These are phyloP conservation scores for Esox masquinongy DNA, from an alignment of 2,797 vertebrate genomes.

Conservation along the genomic window DNA sequence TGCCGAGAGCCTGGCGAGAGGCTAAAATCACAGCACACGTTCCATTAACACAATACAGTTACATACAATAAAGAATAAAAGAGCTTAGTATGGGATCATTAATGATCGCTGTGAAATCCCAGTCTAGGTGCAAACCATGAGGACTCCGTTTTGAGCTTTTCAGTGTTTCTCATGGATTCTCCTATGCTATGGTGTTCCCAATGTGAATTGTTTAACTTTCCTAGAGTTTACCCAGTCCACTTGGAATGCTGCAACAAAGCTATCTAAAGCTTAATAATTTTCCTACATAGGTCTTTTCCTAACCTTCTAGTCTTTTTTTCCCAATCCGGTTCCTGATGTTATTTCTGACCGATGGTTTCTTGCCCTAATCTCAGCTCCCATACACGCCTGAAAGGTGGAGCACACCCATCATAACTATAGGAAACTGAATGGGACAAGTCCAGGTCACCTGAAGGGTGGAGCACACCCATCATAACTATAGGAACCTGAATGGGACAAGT, in stretches of 20 bases:
- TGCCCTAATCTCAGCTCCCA: slow-evolving; percentile 54
- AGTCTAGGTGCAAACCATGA: slow-evolving; percentile 32
- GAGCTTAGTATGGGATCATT: neutral
- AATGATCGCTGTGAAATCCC: slow-evolving; percentile 34
- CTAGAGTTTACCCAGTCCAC: slow-evolving; percentile 1
- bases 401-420: slow-evolving; percentile 57
- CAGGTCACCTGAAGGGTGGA: slow-evolving; percentile 45
- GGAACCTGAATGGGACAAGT: slow-evolving; percentile 53
- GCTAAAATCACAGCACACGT: neutral
- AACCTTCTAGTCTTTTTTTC: slow-evolving; percentile 44
- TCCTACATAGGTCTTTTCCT: slow-evolving; percentile 29
- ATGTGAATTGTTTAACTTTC: neutral
- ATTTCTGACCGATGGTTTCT: slow-evolving; percentile 12
- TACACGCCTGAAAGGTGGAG: slow-evolving; percentile 52
- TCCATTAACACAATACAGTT: neutral
- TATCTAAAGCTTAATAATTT: slow-evolving; percentile 9
- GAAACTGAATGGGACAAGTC: slow-evolving; percentile 52
- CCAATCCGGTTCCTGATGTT: slow-evolving; percentile 17
- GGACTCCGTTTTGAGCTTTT: slow-evolving; percentile 20
- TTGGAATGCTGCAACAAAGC: neutral
- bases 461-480: slow-evolving; percentile 58
- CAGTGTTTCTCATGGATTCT: neutral
- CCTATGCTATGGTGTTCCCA: neutral
- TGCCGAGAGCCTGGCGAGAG: too few relatives aligned
- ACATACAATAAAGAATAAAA: neutral